A percentile compares a stretch with the other conserved stretches of the same genome.
phyloP scores from a whole-genome alignment of 2,797 vertebrate genomes.

The Helarctos malayanus region DNA sequence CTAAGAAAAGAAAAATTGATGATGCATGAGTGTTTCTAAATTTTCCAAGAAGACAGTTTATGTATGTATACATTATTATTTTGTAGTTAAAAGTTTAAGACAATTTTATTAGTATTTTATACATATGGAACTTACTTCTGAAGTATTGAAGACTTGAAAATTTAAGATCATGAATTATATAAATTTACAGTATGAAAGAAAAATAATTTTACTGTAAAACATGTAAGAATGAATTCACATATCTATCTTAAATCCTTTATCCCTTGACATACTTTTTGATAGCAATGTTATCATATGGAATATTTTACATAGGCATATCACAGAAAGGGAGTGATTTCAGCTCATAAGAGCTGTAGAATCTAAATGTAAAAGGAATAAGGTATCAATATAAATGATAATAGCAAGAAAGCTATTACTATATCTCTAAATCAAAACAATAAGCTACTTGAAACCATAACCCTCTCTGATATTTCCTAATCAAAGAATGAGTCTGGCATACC shows the following conservation, averaged over 20 bases:
- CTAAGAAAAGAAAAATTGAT: constrained; percentile 92
- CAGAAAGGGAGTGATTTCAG: neutral
- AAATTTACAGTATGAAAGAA: constrained; percentile 15
- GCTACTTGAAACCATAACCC: neutral
- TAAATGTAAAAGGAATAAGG: constrained; percentile 2
- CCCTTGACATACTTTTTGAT: neutral
- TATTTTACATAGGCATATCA: neutral
- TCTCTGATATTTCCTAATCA: neutral
- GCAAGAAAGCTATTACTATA: neutral
- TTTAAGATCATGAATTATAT: constrained; percentile 31
- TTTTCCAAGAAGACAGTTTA: constrained; percentile 34
- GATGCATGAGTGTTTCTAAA: constrained; percentile 75
- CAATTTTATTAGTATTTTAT: constrained; percentile 58
- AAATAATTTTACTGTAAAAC: constrained; percentile 15
- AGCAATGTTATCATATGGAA: neutral
- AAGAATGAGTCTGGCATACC: neutral
- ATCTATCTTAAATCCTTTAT: neutral
- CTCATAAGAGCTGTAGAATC: neutral
- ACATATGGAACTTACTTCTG: neutral
- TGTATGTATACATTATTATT: neutral
- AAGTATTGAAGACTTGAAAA: constrained; percentile 42
- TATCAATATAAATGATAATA: neutral
- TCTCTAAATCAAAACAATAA: constrained; percentile 14
- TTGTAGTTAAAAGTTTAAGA: constrained; percentile 70
- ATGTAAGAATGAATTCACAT: neutral